Conservation (phyloP, 2,888 invertebrate genomes). For the Callinectes sapidus region DNA sequence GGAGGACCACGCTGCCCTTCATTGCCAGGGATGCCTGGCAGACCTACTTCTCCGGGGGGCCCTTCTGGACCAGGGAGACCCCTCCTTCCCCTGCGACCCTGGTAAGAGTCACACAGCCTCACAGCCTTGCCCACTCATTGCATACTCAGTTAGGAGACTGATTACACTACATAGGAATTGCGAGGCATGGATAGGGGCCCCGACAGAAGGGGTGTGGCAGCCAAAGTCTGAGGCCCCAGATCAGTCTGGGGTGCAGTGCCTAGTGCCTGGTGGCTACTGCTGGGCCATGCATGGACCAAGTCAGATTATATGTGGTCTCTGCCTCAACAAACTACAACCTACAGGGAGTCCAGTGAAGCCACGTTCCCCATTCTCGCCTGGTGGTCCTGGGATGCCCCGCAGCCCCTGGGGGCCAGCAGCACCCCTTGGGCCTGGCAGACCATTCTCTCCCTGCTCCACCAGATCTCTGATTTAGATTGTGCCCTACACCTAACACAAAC, state of each 20-base stretch:
- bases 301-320: not conserved
- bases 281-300: not conserved
- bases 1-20: slow-evolving; percentile 76
- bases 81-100: slow-evolving; percentile 73
- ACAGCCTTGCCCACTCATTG: not conserved
- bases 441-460: slow-evolving; percentile 72
- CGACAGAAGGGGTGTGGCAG: slow-evolving; percentile 4
- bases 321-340: slow-evolving; percentile 47
- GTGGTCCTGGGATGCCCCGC: slow-evolving; percentile 73
- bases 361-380: slow-evolving; percentile 75
- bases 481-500: not conserved
- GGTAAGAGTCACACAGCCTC: slow-evolving; percentile 42
- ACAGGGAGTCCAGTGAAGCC: slow-evolving; percentile 75
- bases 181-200: not conserved
- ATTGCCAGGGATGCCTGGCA: slow-evolving; percentile 77
- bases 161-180: not conserved
- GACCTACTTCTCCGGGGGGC: slow-evolving; percentile 78
- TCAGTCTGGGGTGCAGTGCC: not conserved
- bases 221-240: not conserved
- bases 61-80: slow-evolving; percentile 75
- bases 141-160: not conserved
- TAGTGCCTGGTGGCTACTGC: not conserved
- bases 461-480: not conserved
- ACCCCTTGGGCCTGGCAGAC: slow-evolving; percentile 73
- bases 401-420: slow-evolving; percentile 73